phyloP scores from a whole-genome alignment of 2,113 vertebrate species.

The Corvus hawaiiensis region DNA sequence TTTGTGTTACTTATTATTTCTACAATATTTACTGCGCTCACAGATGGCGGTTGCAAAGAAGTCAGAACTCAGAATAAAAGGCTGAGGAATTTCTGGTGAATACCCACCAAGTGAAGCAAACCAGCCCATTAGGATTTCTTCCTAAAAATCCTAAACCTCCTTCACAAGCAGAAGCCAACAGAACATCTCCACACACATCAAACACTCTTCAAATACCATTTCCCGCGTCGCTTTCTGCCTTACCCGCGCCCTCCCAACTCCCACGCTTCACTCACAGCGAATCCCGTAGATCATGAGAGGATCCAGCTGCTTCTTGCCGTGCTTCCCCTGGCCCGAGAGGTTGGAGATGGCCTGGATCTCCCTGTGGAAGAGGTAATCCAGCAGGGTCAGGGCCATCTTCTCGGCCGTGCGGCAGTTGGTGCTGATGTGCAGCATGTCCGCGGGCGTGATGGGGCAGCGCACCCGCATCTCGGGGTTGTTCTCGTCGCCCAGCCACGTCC shows the following conservation, averaged over 20 bases:
- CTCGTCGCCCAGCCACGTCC: constrained; percentile 96
- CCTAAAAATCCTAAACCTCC: not conserved
- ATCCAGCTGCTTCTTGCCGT: constrained; percentile 97
- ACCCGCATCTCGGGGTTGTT: constrained; percentile 94
- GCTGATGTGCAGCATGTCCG: constrained; percentile 95
- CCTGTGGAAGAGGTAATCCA: constrained; percentile 96
- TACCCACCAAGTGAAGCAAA: not conserved
- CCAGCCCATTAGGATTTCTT: not conserved
- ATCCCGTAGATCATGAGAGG: constrained; percentile 98
- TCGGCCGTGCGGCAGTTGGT: constrained; percentile 95
- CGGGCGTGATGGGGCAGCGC: constrained; percentile 89
- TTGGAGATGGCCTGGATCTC: constrained; percentile 98
- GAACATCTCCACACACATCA: not conserved
- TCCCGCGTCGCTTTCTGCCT: fast-evolving
- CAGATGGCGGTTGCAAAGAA: not conserved
- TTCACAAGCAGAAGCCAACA: not conserved
- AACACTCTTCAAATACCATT: fast-evolving
- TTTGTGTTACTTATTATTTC: not conserved
- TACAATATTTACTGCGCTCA: not conserved
- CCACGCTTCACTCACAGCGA: constrained; percentile 73
- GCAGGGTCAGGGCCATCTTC: constrained; percentile 94
- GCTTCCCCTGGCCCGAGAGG: constrained; percentile 95
- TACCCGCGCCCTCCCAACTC: fast-evolving
- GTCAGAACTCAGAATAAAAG: not conserved
- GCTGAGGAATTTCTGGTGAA: not conserved